Percentiles rank a stretch among this genome's conserved stretches.
Evolutionary conservation across 2,113 vertebrate species (phyloP).

Genomic region (Toxostoma redivivum): DNA sequence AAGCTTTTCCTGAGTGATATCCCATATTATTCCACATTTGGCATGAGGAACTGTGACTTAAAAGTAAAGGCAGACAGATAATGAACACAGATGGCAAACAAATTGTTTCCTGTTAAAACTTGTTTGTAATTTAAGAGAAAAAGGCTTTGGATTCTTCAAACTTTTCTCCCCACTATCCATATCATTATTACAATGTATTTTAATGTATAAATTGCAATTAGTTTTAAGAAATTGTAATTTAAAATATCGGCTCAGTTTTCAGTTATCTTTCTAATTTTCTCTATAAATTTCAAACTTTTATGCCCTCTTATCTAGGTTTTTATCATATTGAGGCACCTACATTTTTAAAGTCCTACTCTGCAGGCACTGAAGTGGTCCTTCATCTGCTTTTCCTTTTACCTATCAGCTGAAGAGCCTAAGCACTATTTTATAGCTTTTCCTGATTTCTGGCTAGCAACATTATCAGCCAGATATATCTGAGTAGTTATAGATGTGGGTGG

Average conservation of each 20-base stretch:
- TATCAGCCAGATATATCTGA: not conserved
- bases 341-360: not conserved
- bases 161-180: not conserved
- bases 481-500: not conserved
- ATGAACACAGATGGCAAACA: not conserved
- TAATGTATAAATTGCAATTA: not conserved
- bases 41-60: not conserved
- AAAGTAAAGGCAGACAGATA: not conserved
- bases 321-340: not conserved
- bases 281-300: not conserved
- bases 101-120: not conserved
- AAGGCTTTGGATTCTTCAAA: not conserved
- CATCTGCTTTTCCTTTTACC: not conserved
- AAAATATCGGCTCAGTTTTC: not conserved
- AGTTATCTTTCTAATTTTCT: not conserved
- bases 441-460: not conserved
- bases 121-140: not conserved
- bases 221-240: not conserved
- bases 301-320: not conserved
- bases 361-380: not conserved
- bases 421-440: not conserved
- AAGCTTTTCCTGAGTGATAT: not conserved
- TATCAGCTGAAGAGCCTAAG: not conserved
- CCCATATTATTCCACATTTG: not conserved
- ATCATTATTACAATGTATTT: not conserved